phyloP scores from a whole-genome alignment of 2,888 invertebrate species.

The Drosophila silvestris region DNA sequence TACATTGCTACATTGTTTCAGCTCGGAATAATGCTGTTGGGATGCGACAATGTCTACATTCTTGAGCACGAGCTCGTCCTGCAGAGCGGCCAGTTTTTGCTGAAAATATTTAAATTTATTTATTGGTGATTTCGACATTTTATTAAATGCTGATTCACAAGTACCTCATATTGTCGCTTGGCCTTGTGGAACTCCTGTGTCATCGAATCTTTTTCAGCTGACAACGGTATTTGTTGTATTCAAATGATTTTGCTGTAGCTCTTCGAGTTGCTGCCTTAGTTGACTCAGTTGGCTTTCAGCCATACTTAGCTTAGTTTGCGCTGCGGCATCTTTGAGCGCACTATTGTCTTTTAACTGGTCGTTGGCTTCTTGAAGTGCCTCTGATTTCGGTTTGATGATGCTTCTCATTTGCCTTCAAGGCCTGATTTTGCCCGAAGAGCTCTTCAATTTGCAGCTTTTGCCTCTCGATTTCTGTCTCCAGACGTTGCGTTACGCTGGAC shows the following conservation, averaged over 20 bases:
- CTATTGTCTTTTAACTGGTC: not conserved
- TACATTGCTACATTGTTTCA: slow-evolving; percentile 7
- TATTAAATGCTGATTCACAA: not conserved
- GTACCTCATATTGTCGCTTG: slow-evolving; percentile 22
- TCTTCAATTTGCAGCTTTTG: slow-evolving; percentile 4
- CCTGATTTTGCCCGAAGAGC: not conserved
- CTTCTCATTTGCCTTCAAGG: not conserved
- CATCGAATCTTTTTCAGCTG: slow-evolving; percentile 1
- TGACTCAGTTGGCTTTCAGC: not conserved
- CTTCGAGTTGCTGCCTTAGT: not conserved
- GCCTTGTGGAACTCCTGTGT: not conserved
- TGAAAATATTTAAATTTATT: slow-evolving; percentile 7
- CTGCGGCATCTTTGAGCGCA: not conserved
- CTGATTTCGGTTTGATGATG: not conserved
- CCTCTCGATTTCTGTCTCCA: not conserved
- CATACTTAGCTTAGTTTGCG: not conserved
- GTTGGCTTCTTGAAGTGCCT: slow-evolving; percentile 6
- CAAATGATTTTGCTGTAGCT: not conserved
- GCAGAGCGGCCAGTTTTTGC: not conserved
- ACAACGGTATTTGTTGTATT: not conserved
- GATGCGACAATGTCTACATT: not conserved
- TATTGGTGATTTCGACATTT: not conserved
- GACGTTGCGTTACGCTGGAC: not conserved
- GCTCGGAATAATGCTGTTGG: not conserved
- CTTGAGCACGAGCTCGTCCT: slow-evolving; percentile 7